Conservation (phyloP, 2,113 vertebrate species). For the Pteropus alecto region DNA sequence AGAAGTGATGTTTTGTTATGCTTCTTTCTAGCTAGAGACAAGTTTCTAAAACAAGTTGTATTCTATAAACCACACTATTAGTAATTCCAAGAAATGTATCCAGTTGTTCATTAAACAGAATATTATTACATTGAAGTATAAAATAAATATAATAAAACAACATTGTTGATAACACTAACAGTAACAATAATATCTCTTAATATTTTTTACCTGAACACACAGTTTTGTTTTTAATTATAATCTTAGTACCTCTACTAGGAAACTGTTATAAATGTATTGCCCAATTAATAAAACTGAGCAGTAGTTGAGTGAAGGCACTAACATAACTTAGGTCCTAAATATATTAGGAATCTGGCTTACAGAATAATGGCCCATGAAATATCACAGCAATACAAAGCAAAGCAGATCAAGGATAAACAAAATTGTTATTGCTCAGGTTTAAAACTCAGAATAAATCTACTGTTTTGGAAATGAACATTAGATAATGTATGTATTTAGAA, state of each 20-base stretch:
- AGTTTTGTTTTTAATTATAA: neutral
- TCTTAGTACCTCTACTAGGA: neutral
- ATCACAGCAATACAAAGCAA: neutral
- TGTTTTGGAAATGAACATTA: neutral
- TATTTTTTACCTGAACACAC: neutral
- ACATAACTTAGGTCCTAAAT: neutral
- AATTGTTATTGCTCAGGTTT: neutral
- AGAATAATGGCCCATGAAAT: conserved; percentile 15
- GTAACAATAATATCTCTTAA: neutral
- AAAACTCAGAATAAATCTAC: neutral
- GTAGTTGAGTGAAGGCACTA: neutral
- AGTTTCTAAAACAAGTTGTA: neutral
- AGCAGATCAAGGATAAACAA: neutral
- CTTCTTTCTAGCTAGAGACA: neutral
- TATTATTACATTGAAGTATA: neutral
- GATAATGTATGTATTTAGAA: conserved; percentile 10
- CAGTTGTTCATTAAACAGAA: neutral
- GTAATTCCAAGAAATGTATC: neutral
- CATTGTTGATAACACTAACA: neutral
- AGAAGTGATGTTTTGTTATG: neutral
- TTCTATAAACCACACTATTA: neutral
- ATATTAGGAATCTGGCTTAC: neutral
- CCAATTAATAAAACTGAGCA: neutral
- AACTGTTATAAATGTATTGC: neutral
- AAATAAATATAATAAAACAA: neutral